phyloP scores from a whole-genome alignment of 1,140 invertebrate genomes.

The Calliopsis andreniformis region DNA sequence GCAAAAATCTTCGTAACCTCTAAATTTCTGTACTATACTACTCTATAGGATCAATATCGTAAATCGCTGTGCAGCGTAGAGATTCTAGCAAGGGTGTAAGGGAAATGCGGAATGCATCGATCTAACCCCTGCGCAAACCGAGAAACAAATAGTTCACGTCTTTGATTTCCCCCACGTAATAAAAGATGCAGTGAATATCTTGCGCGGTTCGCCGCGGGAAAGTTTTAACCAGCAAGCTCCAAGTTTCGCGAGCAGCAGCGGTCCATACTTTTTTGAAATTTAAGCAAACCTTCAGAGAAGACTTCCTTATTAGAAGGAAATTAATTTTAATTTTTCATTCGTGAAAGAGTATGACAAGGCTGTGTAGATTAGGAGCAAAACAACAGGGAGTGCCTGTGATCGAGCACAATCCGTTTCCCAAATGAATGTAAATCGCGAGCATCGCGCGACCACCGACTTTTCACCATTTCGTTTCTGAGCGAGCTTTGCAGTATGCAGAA shows the following conservation, averaged over 20 bases:
- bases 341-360: too few relatives aligned
- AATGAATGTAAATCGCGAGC: conserved; percentile 39
- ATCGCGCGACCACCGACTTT: conserved; percentile 27
- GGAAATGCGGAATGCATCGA: conserved; percentile 27
- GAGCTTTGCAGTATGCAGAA: conserved; percentile 61
- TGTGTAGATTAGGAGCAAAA: too few relatives aligned
- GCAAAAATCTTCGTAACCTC: too few relatives aligned
- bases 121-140: not conserved
- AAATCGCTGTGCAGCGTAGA: too few relatives aligned
- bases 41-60: not conserved
- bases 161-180: conserved; percentile 47
- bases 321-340: not conserved
- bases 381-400: too few relatives aligned
- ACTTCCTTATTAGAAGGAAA: not conserved
- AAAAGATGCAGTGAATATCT: conserved; percentile 19
- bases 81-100: not conserved
- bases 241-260: not conserved
- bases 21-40: too few relatives aligned
- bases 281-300: not conserved
- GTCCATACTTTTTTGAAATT: conserved; percentile 10
- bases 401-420: too few relatives aligned
- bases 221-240: conserved; percentile 12
- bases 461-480: conserved; percentile 48
- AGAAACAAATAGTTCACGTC: conserved; percentile 40
- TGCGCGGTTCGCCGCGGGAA: not conserved